Evolutionary conservation across 2,888 invertebrate species (phyloP).

Genomic region (Plusia festucae): DNA sequence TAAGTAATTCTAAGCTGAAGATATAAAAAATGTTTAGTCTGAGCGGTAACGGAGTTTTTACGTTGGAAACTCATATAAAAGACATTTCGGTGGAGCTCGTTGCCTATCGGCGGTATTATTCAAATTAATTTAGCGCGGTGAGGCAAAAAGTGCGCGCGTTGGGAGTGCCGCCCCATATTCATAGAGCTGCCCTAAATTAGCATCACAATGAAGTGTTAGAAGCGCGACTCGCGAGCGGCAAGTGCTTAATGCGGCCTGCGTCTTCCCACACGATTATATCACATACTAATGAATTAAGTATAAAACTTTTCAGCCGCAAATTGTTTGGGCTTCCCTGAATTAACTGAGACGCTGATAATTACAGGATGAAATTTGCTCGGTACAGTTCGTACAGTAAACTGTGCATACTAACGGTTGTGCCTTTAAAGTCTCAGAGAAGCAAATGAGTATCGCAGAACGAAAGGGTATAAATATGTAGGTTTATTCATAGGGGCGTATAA

Average conservation of each 20-base stretch:
- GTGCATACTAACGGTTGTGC: conserved; percentile 49
- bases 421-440: conserved; percentile 41
- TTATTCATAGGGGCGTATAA: conserved; percentile 75
- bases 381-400: conserved; percentile 28
- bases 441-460: conserved; percentile 55
- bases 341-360: conserved; percentile 69
- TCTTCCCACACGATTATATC: conserved; percentile 83
- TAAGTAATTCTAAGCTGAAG: conserved; percentile 73
- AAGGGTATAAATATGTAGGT: conserved; percentile 62
- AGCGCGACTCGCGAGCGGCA: conserved; percentile 80
- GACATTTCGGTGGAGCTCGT: conserved; percentile 81
- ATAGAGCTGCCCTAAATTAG: conserved; percentile 87
- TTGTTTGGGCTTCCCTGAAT: conserved; percentile 75
- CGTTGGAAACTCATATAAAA: conserved; percentile 85
- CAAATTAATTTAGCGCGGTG: conserved; percentile 87
- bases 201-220: conserved; percentile 88
- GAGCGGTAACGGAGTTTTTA: conserved; percentile 72
- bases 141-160: conserved; percentile 86
- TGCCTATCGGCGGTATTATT: conserved; percentile 87
- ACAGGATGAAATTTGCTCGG: conserved; percentile 50
- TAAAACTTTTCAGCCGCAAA: conserved; percentile 79
- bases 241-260: conserved; percentile 84
- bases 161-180: conserved; percentile 84
- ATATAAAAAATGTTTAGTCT: conserved; percentile 73
- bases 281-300: conserved; percentile 85